phyloP scores from a whole-genome alignment of 2,888 invertebrate genomes.

The Scelioninae gen. 1 region DNA sequence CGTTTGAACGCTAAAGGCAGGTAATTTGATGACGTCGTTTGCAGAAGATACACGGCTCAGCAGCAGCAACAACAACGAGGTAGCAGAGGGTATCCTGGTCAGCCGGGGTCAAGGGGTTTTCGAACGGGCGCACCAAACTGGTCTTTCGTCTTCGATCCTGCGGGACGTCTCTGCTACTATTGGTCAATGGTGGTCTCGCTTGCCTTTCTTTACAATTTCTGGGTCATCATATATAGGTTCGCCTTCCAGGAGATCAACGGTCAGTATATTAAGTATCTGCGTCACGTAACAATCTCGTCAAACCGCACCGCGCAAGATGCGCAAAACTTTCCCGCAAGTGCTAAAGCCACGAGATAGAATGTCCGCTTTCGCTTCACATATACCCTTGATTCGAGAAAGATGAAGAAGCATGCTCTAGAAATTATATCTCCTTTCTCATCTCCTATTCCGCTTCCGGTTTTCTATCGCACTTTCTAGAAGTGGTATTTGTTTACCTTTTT shows the following conservation, averaged over 20 bases:
- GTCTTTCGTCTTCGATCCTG: slow-evolving; percentile 99
- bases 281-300: slow-evolving; percentile 62
- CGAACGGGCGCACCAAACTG: slow-evolving; percentile 90
- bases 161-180: slow-evolving; percentile 97
- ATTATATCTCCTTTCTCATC: slow-evolving; percentile 14
- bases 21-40: slow-evolving; percentile 59
- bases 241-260: slow-evolving; percentile 99
- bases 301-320: slow-evolving; percentile 31
- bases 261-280: slow-evolving; percentile 83
- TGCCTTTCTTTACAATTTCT: slow-evolving; percentile 98
- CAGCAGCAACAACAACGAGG: slow-evolving; percentile 83
- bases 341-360: not conserved
- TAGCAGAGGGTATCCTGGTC: slow-evolving; percentile 82
- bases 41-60: slow-evolving; percentile 82
- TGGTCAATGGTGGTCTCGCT: slow-evolving; percentile 98
- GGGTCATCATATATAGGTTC: slow-evolving; percentile 99
- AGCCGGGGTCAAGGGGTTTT: slow-evolving; percentile 84
- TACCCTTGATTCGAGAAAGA: slow-evolving; percentile 32
- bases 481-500: not conserved
- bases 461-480: not conserved
- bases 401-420: slow-evolving; percentile 3
- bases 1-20: slow-evolving; percentile 31
- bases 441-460: not conserved
- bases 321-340: slow-evolving; percentile 34
- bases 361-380: slow-evolving; percentile 37